Conservation (phyloP, 2,797 vertebrate species). For the Zalophus californianus region DNA sequence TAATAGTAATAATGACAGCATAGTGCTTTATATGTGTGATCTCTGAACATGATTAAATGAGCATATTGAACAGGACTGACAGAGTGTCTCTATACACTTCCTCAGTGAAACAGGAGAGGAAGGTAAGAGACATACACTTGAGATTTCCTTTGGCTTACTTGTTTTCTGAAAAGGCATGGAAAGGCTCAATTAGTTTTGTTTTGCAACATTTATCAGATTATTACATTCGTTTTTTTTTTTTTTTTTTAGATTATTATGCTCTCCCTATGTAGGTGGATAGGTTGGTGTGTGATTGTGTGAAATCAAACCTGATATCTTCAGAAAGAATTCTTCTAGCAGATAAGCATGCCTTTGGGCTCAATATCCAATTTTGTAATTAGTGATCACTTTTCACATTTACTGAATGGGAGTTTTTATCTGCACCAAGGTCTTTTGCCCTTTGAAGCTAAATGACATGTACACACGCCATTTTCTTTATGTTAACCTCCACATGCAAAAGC, state of each 20-base stretch:
- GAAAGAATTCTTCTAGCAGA: background rate
- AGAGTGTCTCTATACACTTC: background rate
- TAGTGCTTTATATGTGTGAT: background rate
- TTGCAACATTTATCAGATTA: conserved; percentile 37
- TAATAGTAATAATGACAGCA: background rate
- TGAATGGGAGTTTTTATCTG: conserved; percentile 17
- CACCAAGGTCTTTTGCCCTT: background rate
- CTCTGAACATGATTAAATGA: background rate
- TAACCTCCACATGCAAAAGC: background rate
- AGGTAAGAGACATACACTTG: background rate
- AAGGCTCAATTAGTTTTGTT: conserved; percentile 55
- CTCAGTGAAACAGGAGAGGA: background rate
- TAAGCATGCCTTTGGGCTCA: conserved; percentile 13
- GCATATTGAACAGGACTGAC: background rate
- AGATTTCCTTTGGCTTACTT: conserved; percentile 22
- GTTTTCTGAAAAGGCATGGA: conserved; percentile 48
- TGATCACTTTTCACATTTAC: background rate
- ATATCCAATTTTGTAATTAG: conserved; percentile 21
- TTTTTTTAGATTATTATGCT: background rate
- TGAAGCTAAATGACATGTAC: background rate
- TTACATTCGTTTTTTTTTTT: no score
- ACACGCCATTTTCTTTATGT: background rate
- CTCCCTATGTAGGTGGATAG: background rate
- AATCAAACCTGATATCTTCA: conserved; percentile 37
- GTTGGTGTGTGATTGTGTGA: conserved; percentile 13